These are phyloP conservation scores for Sarotherodon lohbergeri DNA, from an alignment of 2,113 vertebrate species.

Conservation along the genomic window DNA sequence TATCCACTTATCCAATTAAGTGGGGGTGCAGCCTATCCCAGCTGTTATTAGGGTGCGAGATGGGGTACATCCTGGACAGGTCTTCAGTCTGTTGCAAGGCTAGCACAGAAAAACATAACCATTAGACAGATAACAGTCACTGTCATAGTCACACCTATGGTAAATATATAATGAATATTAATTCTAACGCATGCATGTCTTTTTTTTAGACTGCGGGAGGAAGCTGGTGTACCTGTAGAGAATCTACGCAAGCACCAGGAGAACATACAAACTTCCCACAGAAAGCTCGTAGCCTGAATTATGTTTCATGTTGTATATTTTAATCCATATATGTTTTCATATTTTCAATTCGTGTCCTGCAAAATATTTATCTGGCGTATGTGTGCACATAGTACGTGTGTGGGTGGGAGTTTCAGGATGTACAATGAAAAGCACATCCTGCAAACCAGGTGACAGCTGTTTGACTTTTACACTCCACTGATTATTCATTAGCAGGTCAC, in stretches of 20 bases:
- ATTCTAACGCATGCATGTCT: not conserved
- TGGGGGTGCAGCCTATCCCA: not conserved
- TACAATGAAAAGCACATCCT: conserved; percentile 21
- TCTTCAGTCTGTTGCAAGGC: not conserved
- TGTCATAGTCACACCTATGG: not conserved
- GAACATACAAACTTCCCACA: not conserved
- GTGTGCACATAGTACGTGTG: not conserved
- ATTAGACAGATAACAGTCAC: not conserved
- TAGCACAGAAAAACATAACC: not conserved
- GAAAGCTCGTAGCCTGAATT: not conserved
- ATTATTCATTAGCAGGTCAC: conserved; percentile 12
- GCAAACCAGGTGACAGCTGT: conserved; percentile 29
- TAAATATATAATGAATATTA: not conserved
- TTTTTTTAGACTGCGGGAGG: not conserved
- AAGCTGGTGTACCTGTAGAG: not conserved
- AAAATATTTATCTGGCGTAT: not conserved
- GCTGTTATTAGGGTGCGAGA: not conserved
- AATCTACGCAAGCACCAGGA: not conserved
- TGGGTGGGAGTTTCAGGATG: conserved; percentile 17
- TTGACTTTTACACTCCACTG: conserved; percentile 3
- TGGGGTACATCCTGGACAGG: not conserved
- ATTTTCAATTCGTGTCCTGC: not conserved
- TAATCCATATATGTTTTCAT: not conserved
- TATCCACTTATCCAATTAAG: not conserved
- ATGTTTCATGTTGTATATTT: not conserved